phyloP scores from a whole-genome alignment of 2,888 invertebrate species.

The Thera britannica region DNA sequence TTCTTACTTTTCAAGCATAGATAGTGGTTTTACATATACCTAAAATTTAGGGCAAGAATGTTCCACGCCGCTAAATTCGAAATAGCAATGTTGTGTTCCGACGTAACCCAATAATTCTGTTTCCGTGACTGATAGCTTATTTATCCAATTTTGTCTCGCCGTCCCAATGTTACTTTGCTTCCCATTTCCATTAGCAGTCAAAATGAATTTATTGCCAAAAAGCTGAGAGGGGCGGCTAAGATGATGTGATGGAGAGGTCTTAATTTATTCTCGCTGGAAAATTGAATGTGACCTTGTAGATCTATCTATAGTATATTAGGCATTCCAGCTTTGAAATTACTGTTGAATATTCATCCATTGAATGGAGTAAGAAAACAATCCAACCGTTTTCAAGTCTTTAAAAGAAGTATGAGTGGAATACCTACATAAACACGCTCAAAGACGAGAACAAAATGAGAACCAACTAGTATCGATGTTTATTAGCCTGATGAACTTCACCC shows the following conservation, averaged over 20 bases:
- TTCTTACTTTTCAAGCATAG: too few species aligned
- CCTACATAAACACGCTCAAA: neutral
- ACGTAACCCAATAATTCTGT: slow-evolving; percentile 13
- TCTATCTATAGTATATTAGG: neutral
- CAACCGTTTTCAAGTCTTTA: neutral
- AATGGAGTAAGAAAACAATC: slow-evolving; percentile 18
- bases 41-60: too few species aligned
- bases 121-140: slow-evolving; percentile 23
- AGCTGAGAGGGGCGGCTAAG: slow-evolving; percentile 47
- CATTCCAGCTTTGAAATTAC: slow-evolving; percentile 44
- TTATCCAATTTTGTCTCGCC: slow-evolving; percentile 21
- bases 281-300: slow-evolving; percentile 48
- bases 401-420: neutral
- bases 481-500: too few species aligned
- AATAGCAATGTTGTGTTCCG: slow-evolving; percentile 3
- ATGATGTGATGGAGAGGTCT: slow-evolving; percentile 51
- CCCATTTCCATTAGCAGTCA: slow-evolving; percentile 33
- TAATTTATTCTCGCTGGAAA: slow-evolving; percentile 54
- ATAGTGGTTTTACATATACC: too few species aligned
- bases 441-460: neutral
- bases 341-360: slow-evolving; percentile 48
- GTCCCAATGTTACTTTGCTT: slow-evolving; percentile 27
- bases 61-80: neutral
- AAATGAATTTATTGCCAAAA: slow-evolving; percentile 41
- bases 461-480: neutral